These are phyloP conservation scores for Genyomyrus donnyi DNA, from an alignment of 2,113 vertebrate species.

Conservation along the genomic window DNA sequence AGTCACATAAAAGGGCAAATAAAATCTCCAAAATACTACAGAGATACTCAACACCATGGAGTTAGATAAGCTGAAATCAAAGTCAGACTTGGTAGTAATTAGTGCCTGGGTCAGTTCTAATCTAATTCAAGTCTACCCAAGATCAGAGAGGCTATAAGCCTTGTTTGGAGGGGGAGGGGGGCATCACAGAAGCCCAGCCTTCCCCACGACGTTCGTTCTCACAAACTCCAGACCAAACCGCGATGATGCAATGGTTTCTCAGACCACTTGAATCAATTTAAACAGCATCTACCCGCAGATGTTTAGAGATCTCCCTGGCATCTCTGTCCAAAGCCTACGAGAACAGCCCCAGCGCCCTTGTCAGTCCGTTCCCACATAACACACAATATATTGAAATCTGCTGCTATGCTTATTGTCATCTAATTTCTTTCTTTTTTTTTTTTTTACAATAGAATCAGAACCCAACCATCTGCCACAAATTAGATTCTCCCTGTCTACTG, in stretches of 20 bases:
- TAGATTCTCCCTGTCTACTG: conserved; percentile 25
- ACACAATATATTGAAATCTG: conserved; percentile 34
- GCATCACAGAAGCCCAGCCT: neutral
- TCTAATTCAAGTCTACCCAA: conserved; percentile 3
- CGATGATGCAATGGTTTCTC: conserved; percentile 20
- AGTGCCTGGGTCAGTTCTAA: conserved; percentile 7
- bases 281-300: conserved; percentile 30
- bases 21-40: neutral
- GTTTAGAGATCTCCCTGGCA: conserved; percentile 26
- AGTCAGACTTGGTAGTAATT: conserved; percentile 7
- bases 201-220: conserved; percentile 6
- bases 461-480: conserved; percentile 31
- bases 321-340: conserved; percentile 18
- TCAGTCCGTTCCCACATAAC: conserved; percentile 26
- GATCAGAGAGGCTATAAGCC: neutral
- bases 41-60: neutral
- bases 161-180: neutral
- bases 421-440: neutral
- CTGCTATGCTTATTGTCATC: conserved; percentile 16
- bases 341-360: conserved; percentile 2
- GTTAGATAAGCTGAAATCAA: conserved; percentile 13
- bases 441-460: conserved; percentile 8
- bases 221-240: conserved; percentile 15
- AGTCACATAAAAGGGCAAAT: conserved; percentile 8
- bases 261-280: conserved; percentile 30